Evolutionary conservation across 2,113 vertebrate species (phyloP).

Genomic region (Riparia riparia): DNA sequence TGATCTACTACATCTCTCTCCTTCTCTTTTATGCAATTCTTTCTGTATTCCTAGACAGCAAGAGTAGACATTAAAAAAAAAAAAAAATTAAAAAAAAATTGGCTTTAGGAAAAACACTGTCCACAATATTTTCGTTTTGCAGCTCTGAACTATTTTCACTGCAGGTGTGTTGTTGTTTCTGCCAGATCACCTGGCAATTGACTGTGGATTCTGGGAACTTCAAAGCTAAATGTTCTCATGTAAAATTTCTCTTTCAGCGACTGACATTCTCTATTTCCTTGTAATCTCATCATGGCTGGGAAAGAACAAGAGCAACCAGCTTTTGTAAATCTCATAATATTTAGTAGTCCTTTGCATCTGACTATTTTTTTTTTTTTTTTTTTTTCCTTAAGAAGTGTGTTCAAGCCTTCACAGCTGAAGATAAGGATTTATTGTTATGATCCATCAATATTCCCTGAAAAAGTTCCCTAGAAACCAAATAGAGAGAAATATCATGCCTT

Average conservation of each 20-base stretch:
- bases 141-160: not conserved
- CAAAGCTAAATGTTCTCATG: conserved; percentile 25
- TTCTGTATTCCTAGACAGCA: not conserved
- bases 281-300: not conserved
- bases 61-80: not conserved
- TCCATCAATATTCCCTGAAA: not conserved
- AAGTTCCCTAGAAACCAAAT: not conserved
- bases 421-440: not conserved
- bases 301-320: conserved; percentile 8
- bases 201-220: conserved; percentile 28
- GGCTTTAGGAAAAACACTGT: not conserved
- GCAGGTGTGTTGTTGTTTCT: conserved; percentile 49
- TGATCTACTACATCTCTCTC: not conserved
- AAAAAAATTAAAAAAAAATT: not conserved
- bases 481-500: not conserved
- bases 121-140: not conserved
- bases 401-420: not conserved
- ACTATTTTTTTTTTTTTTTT: not conserved
- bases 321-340: not conserved
- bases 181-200: conserved; percentile 53
- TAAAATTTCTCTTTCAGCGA: not conserved
- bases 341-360: not conserved
- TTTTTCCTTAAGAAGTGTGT: not conserved
- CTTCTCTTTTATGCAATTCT: not conserved
- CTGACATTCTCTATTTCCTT: conserved; percentile 29